Evolutionary conservation across 2,888 invertebrate genomes (phyloP), one percentile per base, ranked within the genome.

Genomic region (Bellardia pandia): DNA sequence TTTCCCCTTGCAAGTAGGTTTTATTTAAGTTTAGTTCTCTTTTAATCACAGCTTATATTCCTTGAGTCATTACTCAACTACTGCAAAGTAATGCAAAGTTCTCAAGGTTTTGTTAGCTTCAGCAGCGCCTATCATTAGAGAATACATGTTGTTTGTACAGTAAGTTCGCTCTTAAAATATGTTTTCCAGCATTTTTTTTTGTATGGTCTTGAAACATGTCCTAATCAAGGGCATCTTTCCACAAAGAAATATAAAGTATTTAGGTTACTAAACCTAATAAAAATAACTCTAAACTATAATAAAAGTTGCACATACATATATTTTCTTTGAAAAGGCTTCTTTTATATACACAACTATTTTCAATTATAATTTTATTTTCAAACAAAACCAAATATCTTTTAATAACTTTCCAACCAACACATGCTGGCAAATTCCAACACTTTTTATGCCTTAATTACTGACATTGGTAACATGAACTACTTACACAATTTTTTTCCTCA

Each of bases 371-470:
- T 56, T 56, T 56, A 23, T n/a, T 56, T 56, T 6, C 0, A 45
- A 56, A 56, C 23, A 8, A 56, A 53, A 53, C 4, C 16, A 23
- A 13, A 13, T 33, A 9, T 30, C 4, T 48, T 68, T 30, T 68
- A 68, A 71, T 53, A 37, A 53, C 37, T 71, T 37, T 51, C 5
- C 51, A 14, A 2, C 23, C 23, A 64, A 42, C 9, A 37, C 45
- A 37, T 48, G 11, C 30, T 58, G 1, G 6, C 14, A n/a, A 74
- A 60, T 33, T 23, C 8, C 11, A 42, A 4, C 23, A 16, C 14
- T 71, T 58, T 58, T 58, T 74, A 58, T 30, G 48, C 45, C 60
- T 33, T 75, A 62, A 60, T 75, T 62, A 62, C 60, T 33, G 51
- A 71, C 16, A 51, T 71, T n/a, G 14, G 51, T 37, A 76, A 13